A percentile compares a stretch with the other conserved stretches of the same genome.
These are phyloP conservation scores for Pseudococcus jackbeardsleyi DNA, from an alignment of 2,888 invertebrate species.

Conservation along the genomic window DNA sequence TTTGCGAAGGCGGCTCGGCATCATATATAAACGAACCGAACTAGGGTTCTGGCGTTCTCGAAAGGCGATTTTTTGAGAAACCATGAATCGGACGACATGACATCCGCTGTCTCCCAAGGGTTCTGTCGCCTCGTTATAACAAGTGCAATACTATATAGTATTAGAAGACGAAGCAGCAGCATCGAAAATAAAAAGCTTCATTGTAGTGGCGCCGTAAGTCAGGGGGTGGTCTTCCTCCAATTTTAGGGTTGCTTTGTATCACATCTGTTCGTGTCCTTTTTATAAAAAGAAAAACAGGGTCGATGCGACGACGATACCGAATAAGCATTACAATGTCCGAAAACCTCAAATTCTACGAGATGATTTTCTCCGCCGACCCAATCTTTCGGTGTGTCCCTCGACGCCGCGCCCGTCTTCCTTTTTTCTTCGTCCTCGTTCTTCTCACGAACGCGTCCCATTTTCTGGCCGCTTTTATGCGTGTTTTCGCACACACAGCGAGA, in stretches of 20 bases:
- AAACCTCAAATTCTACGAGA: conserved; percentile 40
- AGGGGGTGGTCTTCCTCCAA: conserved; percentile 62
- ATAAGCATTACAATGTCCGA: conserved; percentile 33
- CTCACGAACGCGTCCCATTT: neutral
- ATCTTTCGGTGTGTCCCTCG: neutral
- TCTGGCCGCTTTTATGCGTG: neutral
- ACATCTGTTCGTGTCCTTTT: conserved; percentile 56
- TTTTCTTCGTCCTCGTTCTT: neutral
- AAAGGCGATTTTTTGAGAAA: conserved; percentile 47
- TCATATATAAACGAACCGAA: neutral
- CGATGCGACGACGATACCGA: conserved; percentile 27
- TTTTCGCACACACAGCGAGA: conserved; percentile 34
- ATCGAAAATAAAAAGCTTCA: conserved; percentile 51
- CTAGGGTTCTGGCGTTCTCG: neutral
- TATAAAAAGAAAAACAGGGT: conserved; percentile 5
- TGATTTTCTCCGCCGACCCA: neutral
- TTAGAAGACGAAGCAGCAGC: conserved; percentile 11
- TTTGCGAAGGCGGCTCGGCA: neutral
- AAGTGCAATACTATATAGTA: conserved; percentile 7
- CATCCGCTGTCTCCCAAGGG: conserved; percentile 52
- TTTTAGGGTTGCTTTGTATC: conserved; percentile 58
- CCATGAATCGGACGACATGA: conserved; percentile 53
- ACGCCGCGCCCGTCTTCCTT: neutral
- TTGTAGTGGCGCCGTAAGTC: conserved; percentile 59
- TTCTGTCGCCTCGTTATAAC: conserved; percentile 55